Percentiles rank a stretch among this genome's conserved stretches.
These are phyloP conservation scores for Galaxias olidus DNA, from an alignment of 2,797 vertebrate species.

Conservation along the genomic window DNA sequence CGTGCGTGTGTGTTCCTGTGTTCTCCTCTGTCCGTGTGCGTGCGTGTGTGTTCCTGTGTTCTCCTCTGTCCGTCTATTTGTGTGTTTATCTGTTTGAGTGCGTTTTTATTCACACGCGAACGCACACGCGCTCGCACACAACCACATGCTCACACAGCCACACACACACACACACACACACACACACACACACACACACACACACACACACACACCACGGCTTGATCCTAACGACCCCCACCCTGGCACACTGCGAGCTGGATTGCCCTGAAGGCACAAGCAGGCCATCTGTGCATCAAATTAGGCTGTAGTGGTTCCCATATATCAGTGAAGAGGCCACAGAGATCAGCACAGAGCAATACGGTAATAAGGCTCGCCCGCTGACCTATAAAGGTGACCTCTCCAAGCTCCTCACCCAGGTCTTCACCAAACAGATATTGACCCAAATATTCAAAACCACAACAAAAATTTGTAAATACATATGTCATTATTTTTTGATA, in stretches of 20 bases:
- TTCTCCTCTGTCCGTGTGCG: background rate
- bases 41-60: background rate
- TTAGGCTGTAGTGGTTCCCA: conserved; percentile 30
- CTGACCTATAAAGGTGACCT: conserved; percentile 15
- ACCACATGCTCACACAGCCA: background rate
- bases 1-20: background rate
- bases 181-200: background rate
- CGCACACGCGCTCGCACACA: background rate
- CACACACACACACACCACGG: background rate
- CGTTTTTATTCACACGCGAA: background rate
- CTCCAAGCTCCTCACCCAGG: background rate
- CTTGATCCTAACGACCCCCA: background rate
- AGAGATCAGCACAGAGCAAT: conserved; percentile 5
- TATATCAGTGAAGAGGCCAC: conserved; percentile 37
- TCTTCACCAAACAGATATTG: background rate
- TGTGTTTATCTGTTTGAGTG: background rate
- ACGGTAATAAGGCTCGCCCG: background rate
- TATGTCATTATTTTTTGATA: no score
- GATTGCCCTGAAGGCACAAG: conserved; percentile 28
- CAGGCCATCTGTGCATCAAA: conserved; percentile 43
- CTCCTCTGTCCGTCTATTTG: background rate
- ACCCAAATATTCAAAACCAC: no score
- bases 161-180: background rate
- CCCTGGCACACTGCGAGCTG: background rate
- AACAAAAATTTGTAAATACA: no score